Evolutionary conservation across 1,140 invertebrate genomes (phyloP), one percentile per base, ranked within the genome.

Genomic region (Nomia melanderi): DNA sequence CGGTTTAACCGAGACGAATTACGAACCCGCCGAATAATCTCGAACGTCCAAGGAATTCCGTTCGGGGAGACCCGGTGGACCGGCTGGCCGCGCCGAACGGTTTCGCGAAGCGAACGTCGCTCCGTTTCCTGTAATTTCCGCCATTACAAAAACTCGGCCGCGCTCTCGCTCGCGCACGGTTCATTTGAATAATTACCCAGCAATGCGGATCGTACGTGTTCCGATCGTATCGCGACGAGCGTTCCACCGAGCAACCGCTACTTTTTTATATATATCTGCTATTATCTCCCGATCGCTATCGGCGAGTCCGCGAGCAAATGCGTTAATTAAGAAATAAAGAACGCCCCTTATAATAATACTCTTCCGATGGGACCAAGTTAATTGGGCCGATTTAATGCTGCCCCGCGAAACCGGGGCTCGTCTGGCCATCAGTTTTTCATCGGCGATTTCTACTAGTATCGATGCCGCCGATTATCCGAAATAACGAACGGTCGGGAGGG

Each of bases 101-200:
- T 47, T 33, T 33, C 1, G 11, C 27, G 25, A 53, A 25, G 27
- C n/a, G 8, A 20, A 0, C 2, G 29, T 50, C 20, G n/a, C n/a
- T 12, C 14, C 39, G 23, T 44, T 31, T 23, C 23, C 23, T 29
- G 20, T 36, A 60, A 70, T 77, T 62, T 36, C 41, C 39, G 25
- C 70, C 60, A 70, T 76, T 53, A 20, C 56, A 41, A 50, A 41
- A 54, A n/a, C n/a, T n/a, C n/a, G 3, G 25, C 31, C 23, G 44
- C 4, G 17, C 1, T 17, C 44, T 44, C 29, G 39, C 29, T n/a
- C n/a, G n/a, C 20, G 73, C 41, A 17, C 12, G 50, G 36, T 29
- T 41, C 23, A 60, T 71, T 71, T 41, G 74, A 77, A 71, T 71
- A 62, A 77, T 77, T 62, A 33, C 11, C 57, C 44, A 20, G 33